Conservation (phyloP, 2,113 vertebrate species). For the Tragelaphus strepsiceros region DNA sequence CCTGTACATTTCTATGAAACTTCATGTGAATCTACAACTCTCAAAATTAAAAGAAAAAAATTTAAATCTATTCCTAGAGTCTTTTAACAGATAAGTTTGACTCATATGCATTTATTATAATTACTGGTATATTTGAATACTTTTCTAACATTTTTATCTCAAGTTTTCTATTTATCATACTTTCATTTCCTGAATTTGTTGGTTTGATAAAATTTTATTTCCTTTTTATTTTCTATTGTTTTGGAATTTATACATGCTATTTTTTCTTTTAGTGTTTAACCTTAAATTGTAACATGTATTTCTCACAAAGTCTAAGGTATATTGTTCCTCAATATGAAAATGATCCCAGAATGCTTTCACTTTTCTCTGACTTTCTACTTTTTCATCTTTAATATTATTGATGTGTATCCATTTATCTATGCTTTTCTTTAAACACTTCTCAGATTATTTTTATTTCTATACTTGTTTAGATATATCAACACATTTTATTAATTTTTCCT, state of each 20-base stretch:
- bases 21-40: neutral
- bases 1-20: neutral
- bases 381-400: no score
- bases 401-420: neutral
- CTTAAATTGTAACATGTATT: no score
- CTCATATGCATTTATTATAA: no score
- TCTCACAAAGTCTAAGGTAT: neutral
- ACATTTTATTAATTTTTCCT: neutral
- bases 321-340: neutral
- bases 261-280: neutral
- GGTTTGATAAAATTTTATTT: no score
- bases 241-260: neutral
- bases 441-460: neutral
- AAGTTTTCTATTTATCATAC: no score
- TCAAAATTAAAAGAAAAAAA: no score
- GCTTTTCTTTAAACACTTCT: neutral
- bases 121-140: no score
- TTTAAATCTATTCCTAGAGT: no score
- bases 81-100: no score
- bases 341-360: neutral
- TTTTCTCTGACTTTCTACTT: neutral
- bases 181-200: no score
- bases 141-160: no score
- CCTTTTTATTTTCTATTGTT: neutral
- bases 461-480: neutral